phyloP scores from a whole-genome alignment of 2,888 invertebrate genomes.

The Griposia aprilina region DNA sequence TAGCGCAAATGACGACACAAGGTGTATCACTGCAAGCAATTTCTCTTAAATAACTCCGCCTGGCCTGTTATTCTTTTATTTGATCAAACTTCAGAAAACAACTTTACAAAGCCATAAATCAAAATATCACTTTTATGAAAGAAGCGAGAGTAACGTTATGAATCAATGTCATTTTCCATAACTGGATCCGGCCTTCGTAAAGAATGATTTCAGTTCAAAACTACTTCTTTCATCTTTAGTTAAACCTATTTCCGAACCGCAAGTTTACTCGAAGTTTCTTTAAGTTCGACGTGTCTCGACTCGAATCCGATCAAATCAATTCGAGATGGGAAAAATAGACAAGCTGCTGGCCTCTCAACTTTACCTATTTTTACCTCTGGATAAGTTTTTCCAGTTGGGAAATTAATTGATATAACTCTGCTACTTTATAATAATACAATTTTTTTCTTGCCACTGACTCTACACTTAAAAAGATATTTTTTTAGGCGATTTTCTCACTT shows the following conservation, averaged over 20 bases:
- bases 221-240: slow-evolving; percentile 83
- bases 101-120: slow-evolving; percentile 54
- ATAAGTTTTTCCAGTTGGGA: slow-evolving; percentile 68
- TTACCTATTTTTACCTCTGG: slow-evolving; percentile 75
- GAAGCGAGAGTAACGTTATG: slow-evolving; percentile 73
- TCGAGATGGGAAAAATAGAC: slow-evolving; percentile 84
- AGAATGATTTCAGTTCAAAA: slow-evolving; percentile 83
- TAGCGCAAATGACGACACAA: slow-evolving; percentile 2
- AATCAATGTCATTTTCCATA: slow-evolving; percentile 84
- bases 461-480: slow-evolving; percentile 54
- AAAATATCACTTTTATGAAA: slow-evolving; percentile 63
- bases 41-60: slow-evolving; percentile 14
- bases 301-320: slow-evolving; percentile 86
- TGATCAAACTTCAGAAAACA: slow-evolving; percentile 47
- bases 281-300: slow-evolving; percentile 78
- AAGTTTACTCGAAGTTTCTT: slow-evolving; percentile 82
- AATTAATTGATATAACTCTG: slow-evolving; percentile 74
- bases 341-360: slow-evolving; percentile 78
- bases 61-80: slow-evolving; percentile 37
- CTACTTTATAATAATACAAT: slow-evolving; percentile 52
- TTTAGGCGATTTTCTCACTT: slow-evolving; percentile 45
- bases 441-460: slow-evolving; percentile 40
- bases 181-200: slow-evolving; percentile 76
- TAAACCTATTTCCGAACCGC: slow-evolving; percentile 84
- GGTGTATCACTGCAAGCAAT: background rate